Conservation (phyloP, 2,113 vertebrate species). For the Epinephelus moara region DNA sequence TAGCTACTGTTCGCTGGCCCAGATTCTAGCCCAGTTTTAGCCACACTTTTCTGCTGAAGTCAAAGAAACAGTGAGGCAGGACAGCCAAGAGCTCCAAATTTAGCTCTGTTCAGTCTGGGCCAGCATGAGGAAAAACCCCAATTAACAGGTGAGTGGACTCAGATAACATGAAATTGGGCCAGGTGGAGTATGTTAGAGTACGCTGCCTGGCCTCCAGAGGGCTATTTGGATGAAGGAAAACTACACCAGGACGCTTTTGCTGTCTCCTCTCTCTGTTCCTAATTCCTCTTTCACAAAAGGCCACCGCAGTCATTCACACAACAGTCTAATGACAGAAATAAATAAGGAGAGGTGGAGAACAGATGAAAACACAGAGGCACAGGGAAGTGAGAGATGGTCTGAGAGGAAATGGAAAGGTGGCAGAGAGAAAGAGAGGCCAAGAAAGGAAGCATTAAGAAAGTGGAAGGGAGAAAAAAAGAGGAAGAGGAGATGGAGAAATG, state of each 20-base stretch:
- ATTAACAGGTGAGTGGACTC: slow-evolving; percentile 50
- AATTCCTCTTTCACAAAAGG: slow-evolving; percentile 20
- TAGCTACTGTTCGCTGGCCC: slow-evolving; percentile 52
- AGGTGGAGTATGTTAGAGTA: slow-evolving; percentile 33
- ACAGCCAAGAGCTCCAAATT: slow-evolving; percentile 14
- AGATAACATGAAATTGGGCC: slow-evolving; percentile 41
- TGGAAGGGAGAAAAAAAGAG: background rate
- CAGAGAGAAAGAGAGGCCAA: background rate
- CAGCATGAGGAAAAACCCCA: slow-evolving; percentile 30
- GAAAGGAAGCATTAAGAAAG: slow-evolving; percentile 1
- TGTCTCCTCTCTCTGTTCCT: slow-evolving; percentile 39
- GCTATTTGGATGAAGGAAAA: slow-evolving; percentile 28
- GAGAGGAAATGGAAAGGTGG: slow-evolving; percentile 32
- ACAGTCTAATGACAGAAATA: slow-evolving; percentile 48
- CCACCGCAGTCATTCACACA: slow-evolving; percentile 44
- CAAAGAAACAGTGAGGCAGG: slow-evolving; percentile 28
- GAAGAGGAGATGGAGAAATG: slow-evolving; percentile 38
- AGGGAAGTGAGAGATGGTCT: slow-evolving; percentile 20
- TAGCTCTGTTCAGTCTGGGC: slow-evolving; percentile 43
- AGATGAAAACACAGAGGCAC: background rate
- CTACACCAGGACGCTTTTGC: slow-evolving; percentile 22
- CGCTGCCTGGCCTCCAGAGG: slow-evolving; percentile 22
- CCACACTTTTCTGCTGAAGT: slow-evolving; percentile 54
- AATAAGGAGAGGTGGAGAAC: slow-evolving; percentile 40
- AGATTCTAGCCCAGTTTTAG: slow-evolving; percentile 72